Evolutionary conservation across 2,888 invertebrate species (phyloP), one percentile per base, ranked within the genome.

Genomic region (Ectemnius cavifrons): DNA sequence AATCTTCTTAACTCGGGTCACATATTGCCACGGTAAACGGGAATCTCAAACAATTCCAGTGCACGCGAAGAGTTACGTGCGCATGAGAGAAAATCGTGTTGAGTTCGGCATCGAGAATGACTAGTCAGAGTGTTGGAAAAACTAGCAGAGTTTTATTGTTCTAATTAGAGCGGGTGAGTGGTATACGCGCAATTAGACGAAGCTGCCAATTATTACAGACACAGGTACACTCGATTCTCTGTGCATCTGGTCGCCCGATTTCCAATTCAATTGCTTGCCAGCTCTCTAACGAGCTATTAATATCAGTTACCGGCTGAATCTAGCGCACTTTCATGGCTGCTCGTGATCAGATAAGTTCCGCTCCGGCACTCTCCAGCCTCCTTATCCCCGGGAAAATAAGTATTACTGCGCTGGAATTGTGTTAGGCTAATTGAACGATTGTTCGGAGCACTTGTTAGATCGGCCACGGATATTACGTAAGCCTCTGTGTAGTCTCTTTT

Each of bases 261-360:
- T 73, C 76, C 80, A 69, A 68, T 78, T 75, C 62, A 60, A 80
- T 79, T 37, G 63, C 79, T 64, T 56, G 56, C 64, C 60, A 63
- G 67, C 65, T 62, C 77, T 46, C 65, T 37, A 73, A 75, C 74
- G 61, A 66, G 71, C 63, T 74, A 76, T 76, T 76, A 76, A 76
- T 76, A 76, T 76, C 70, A 67, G 74, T 76, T 76, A 74, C 23
- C 45, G 65, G 63, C 63, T 52, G 61, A 69, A 70, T 64, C 70
- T 56, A 37, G 66, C n/a, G 57, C 52, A 57, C 63, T 71, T 69
- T 60, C 71, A 63, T 63, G 71, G 71, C 63, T 77, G 56, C 58
- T 67, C 58, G n/a, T 63, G 60, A 49, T 20, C 37, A 65, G 76
- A 80, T 81, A 67, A 49, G 72, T 75, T 75, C 69, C 61, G 58